phyloP scores from a whole-genome alignment of 2,113 vertebrate species.

The Pituophis catenifer region DNA sequence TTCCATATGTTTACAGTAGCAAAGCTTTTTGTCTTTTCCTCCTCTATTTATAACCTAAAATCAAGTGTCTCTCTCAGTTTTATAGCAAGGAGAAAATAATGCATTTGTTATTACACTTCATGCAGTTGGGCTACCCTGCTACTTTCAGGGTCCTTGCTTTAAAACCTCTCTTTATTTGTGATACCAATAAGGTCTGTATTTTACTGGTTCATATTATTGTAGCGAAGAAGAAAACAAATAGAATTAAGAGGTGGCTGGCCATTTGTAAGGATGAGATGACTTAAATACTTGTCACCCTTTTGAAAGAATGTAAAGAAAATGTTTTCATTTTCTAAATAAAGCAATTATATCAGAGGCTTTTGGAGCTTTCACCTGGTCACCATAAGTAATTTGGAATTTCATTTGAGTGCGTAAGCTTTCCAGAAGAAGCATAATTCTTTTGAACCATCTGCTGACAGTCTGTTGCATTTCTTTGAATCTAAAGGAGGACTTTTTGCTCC shows the following conservation, averaged over 20 bases:
- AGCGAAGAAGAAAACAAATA: not conserved
- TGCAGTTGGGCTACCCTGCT: constrained; percentile 17
- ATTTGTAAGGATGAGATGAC: not conserved
- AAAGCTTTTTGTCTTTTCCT: constrained; percentile 11
- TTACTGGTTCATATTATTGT: not conserved
- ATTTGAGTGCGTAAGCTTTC: not conserved
- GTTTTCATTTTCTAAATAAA: not conserved
- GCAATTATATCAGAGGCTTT: not conserved
- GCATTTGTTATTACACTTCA: constrained; percentile 9
- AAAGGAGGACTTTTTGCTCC: not conserved
- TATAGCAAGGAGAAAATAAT: not conserved
- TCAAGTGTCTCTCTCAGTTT: not conserved
- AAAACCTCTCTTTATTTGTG: not conserved
- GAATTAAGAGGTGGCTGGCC: not conserved
- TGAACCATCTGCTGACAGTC: not conserved
- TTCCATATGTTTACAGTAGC: not conserved
- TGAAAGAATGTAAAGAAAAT: not conserved
- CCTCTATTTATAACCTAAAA: constrained; percentile 1
- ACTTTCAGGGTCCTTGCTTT: not conserved
- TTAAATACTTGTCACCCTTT: not conserved
- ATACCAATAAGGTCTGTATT: not conserved
- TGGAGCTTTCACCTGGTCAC: not conserved
- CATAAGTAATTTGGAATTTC: not conserved
- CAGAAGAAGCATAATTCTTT: not conserved
- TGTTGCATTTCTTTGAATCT: too few relatives aligned